These are phyloP conservation scores for Himalopsyche kuldschensis DNA, from an alignment of 2,888 invertebrate genomes.

Conservation along the genomic window DNA sequence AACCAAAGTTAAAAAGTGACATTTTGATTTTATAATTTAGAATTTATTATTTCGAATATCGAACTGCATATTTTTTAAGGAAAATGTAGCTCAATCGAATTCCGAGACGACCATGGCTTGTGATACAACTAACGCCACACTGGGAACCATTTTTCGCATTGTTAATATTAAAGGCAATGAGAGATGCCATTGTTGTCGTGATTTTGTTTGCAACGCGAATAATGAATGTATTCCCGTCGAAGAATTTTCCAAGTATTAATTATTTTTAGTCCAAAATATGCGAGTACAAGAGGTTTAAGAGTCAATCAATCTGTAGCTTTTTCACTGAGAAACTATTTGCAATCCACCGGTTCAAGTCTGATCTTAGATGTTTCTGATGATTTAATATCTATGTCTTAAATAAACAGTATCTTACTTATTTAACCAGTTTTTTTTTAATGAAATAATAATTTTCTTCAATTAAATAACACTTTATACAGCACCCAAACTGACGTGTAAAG, in stretches of 20 bases:
- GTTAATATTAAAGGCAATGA: conserved; percentile 43
- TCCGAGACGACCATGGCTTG: conserved; percentile 45
- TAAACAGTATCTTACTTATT: background rate
- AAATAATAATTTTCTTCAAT: no score
- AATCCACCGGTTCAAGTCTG: no score
- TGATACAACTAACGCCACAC: conserved; percentile 46
- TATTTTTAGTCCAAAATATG: no score
- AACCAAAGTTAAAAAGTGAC: no score
- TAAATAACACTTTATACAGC: background rate
- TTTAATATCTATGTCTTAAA: background rate
- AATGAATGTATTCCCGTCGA: background rate
- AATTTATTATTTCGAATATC: no score
- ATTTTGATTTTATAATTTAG: no score
- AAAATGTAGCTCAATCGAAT: conserved; percentile 27
- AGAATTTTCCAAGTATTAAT: background rate
- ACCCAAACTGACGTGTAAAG: conserved; percentile 1
- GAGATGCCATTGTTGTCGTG: conserved; percentile 46
- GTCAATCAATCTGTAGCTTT: no score
- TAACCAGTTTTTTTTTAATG: no score
- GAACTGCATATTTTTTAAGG: no score
- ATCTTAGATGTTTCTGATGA: no score
- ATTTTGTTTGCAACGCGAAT: conserved; percentile 43
- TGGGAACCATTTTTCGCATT: conserved; percentile 44
- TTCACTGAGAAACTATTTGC: no score
- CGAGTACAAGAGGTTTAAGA: no score